Evolutionary conservation across 1,140 invertebrate genomes (phyloP).

Genomic region (Sitobion miscanthi): DNA sequence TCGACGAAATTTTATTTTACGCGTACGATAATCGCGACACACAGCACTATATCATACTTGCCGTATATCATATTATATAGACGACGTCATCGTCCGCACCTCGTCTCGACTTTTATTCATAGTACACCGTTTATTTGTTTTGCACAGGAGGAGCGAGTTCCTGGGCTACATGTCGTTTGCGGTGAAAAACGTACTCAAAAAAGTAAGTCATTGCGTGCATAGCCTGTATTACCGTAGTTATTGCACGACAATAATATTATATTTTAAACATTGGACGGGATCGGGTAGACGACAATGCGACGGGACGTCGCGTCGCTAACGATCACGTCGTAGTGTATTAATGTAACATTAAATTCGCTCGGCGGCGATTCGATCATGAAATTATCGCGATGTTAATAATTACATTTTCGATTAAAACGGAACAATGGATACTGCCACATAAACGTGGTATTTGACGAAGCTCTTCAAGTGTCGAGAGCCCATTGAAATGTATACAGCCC

Average conservation of each 20-base stretch:
- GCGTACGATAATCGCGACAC: not conserved
- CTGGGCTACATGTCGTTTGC: conserved; percentile 75
- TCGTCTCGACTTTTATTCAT: not conserved
- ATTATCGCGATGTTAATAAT: not conserved
- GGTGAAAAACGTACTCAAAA: conserved; percentile 69
- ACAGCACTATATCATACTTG: no score
- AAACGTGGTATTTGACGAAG: not conserved
- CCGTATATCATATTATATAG: not conserved
- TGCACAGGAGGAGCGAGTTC: conserved; percentile 69
- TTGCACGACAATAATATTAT: not conserved
- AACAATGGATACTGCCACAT: not conserved
- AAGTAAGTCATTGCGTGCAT: conserved; percentile 64
- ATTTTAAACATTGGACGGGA: not conserved
- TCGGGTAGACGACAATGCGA: not conserved
- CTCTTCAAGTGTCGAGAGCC: conserved; percentile 44
- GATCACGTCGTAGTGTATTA: not conserved
- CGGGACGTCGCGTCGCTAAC: not conserved
- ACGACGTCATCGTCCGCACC: not conserved
- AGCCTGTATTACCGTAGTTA: not conserved
- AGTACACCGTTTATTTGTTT: not conserved
- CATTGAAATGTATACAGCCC: conserved; percentile 35
- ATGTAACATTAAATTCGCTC: not conserved
- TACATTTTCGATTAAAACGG: not conserved
- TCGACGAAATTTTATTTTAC: not conserved
- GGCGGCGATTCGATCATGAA: not conserved